These are phyloP conservation scores for Nemopilema nomurai DNA, from an alignment of 30 jellyfish, hydroid and myxozoan genomes.

Conservation along the genomic window DNA sequence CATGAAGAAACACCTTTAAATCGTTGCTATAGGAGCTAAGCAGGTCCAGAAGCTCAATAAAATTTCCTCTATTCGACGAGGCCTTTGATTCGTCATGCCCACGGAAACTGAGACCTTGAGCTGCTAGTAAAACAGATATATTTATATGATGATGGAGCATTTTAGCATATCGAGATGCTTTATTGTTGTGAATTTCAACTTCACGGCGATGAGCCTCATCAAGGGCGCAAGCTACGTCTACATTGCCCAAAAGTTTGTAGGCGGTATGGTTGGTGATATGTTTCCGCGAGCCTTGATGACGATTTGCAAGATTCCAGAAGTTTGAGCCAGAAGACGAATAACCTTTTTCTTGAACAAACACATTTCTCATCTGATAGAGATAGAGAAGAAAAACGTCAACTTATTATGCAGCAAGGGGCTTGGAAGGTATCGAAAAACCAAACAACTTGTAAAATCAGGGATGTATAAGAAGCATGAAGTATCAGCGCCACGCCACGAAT, in stretches of 20 bases:
- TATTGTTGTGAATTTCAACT: neutral
- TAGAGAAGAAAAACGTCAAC: no score
- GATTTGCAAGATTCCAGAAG: no score
- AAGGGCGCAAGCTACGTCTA: conserved; percentile 18
- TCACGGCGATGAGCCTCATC: conserved; percentile 7
- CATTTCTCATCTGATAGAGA: no score
- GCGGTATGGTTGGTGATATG: conserved; percentile 16
- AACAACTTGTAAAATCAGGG: no score
- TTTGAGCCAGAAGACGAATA: no score
- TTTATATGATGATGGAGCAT: conserved; percentile 1
- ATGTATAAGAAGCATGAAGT: no score
- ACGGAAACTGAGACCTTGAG: neutral
- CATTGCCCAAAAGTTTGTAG: neutral
- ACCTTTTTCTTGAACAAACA: no score
- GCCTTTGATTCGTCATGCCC: conserved; percentile 6
- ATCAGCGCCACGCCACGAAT: no score
- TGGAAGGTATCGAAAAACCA: no score
- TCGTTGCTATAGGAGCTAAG: conserved; percentile 7
- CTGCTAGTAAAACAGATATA: neutral
- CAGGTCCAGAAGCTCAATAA: conserved; percentile 16
- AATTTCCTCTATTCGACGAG: conserved; percentile 45
- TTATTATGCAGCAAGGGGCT: no score
- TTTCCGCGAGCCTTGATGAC: no score
- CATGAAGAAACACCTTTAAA: neutral
- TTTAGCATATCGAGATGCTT: neutral